Conservation (phyloP, 2,888 invertebrate species). For the Trimorus sp. region DNA sequence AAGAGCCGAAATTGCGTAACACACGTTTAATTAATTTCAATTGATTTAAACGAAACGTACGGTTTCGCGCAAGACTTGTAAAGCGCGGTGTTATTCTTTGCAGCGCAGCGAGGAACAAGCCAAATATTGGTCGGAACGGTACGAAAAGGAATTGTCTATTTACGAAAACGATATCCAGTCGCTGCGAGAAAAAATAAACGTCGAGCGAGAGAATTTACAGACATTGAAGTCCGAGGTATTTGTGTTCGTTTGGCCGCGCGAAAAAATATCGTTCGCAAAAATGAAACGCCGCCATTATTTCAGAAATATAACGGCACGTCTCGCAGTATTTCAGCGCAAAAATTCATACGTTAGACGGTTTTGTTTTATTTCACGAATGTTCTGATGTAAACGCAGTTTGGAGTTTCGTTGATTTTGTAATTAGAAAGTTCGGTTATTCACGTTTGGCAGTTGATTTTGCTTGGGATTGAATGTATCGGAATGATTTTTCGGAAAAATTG, state of each 20-base stretch:
- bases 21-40: slow-evolving; percentile 1
- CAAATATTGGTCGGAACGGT: slow-evolving; percentile 79
- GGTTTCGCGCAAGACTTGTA: slow-evolving; percentile 1
- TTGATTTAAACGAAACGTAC: neutral
- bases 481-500: neutral
- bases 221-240: slow-evolving; percentile 77
- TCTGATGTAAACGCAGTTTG: neutral
- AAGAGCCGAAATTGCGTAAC: neutral
- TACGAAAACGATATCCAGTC: slow-evolving; percentile 77
- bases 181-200: slow-evolving; percentile 79
- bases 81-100: slow-evolving; percentile 34
- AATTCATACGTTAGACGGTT: no score
- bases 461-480: neutral
- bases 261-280: slow-evolving; percentile 18
- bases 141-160: slow-evolving; percentile 77
- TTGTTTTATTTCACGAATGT: no score
- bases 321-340: neutral
- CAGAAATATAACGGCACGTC: neutral
- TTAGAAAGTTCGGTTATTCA: no score
- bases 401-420: neutral
- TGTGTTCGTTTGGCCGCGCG: slow-evolving; percentile 10
- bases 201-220: slow-evolving; percentile 75
- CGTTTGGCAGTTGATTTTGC: no score
- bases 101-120: slow-evolving; percentile 78
- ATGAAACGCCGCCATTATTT: slow-evolving; percentile 9